A percentile compares a stretch with the other conserved stretches of the same genome.
These are phyloP conservation scores for Ditula angustiorana DNA, from an alignment of 2,888 invertebrate genomes.

Conservation along the genomic window DNA sequence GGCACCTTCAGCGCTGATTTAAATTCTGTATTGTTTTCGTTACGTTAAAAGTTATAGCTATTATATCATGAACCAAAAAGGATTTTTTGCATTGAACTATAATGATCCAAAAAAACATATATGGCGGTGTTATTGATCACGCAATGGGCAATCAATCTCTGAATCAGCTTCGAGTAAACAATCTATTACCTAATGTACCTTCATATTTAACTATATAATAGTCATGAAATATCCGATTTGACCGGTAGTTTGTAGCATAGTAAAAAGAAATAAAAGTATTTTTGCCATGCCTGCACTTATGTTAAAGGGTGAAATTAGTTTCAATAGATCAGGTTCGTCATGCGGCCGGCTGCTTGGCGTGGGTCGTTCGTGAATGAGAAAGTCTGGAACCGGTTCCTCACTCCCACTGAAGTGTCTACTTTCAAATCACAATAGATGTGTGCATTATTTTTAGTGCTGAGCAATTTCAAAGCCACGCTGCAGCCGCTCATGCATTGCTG, in stretches of 20 bases:
- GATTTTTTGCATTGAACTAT: background rate
- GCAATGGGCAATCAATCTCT: background rate
- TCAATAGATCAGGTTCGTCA: slow-evolving; percentile 43
- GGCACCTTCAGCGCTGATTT: slow-evolving; percentile 73
- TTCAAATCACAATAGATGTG: slow-evolving; percentile 81
- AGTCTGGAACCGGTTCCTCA: slow-evolving; percentile 78
- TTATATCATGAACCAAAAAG: background rate
- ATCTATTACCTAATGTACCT: background rate
- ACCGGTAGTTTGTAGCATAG: background rate
- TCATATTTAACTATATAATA: background rate
- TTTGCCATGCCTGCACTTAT: slow-evolving; percentile 29
- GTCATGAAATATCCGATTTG: background rate
- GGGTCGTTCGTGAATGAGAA: slow-evolving; percentile 80
- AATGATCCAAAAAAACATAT: background rate
- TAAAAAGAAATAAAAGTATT: slow-evolving; percentile 24
- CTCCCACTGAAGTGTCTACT: slow-evolving; percentile 78
- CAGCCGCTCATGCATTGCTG: background rate
- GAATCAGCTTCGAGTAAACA: background rate
- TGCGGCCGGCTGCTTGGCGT: slow-evolving; percentile 60
- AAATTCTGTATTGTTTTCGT: slow-evolving; percentile 26
- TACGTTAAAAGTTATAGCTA: background rate
- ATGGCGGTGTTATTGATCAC: background rate
- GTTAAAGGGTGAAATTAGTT: slow-evolving; percentile 43
- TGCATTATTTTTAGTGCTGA: slow-evolving; percentile 42
- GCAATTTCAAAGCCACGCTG: slow-evolving; percentile 58